Conservation (phyloP, 1,140 invertebrate species). For the Amyelois transitella region DNA sequence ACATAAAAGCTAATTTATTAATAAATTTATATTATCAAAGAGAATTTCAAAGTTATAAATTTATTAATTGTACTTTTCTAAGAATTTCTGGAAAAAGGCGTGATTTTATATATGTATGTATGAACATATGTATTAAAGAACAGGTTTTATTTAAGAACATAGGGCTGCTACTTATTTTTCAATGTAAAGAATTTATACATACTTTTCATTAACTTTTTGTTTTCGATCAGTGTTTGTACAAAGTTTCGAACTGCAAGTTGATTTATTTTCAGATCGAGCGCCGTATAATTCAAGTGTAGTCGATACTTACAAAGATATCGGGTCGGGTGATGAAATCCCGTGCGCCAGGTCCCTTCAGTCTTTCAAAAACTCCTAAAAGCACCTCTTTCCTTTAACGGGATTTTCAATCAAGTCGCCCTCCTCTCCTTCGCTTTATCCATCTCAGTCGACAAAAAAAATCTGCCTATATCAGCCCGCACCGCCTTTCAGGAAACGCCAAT, state of each 20-base stretch:
- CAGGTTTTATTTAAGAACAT: too few species aligned
- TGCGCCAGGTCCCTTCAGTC: conserved; percentile 10
- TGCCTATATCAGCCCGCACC: conserved; percentile 44
- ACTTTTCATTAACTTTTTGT: too few species aligned
- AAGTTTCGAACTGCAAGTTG: neutral
- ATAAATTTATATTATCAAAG: too few species aligned
- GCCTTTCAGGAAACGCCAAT: neutral
- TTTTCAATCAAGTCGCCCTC: conserved; percentile 52
- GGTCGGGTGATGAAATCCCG: conserved; percentile 11
- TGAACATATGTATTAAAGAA: too few species aligned
- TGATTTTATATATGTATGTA: too few species aligned
- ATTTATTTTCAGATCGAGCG: neutral
- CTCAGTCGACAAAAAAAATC: conserved; percentile 57
- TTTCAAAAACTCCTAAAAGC: conserved; percentile 20
- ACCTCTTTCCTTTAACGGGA: conserved; percentile 32
- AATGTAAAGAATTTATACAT: too few species aligned
- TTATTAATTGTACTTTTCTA: too few species aligned
- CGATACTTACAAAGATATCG: conserved; percentile 1
- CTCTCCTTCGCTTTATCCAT: conserved; percentile 45
- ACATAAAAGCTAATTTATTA: too few species aligned
- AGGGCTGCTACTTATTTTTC: too few species aligned
- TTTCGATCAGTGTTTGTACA: too few species aligned
- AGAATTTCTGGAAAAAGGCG: too few species aligned
- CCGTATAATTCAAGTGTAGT: neutral
- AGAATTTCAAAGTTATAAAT: too few species aligned